Percentiles rank a stretch among this genome's conserved stretches.
These are phyloP conservation scores for Dromococcyx pavoninus DNA, from an alignment of 2,797 vertebrate genomes.

Conservation along the genomic window DNA sequence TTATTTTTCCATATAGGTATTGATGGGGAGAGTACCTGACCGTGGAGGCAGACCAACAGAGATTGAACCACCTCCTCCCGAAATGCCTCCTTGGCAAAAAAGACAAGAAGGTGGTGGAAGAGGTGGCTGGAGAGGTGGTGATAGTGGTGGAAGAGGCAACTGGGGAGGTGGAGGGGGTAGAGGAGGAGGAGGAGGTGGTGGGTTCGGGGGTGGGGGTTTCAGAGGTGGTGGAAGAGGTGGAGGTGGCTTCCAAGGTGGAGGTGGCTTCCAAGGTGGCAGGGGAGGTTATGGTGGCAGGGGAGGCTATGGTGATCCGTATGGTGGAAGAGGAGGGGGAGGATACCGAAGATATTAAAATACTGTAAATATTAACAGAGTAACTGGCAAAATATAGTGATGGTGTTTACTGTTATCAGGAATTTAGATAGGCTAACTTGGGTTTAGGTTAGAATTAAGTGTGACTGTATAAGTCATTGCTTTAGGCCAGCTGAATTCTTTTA, in stretches of 20 bases:
- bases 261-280: constrained; percentile 48
- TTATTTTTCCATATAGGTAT: constrained; percentile 76
- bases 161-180: constrained; percentile 60
- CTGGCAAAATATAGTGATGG: constrained; percentile 15
- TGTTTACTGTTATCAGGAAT: constrained; percentile 49
- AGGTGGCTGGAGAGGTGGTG: constrained; percentile 77
- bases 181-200: constrained; percentile 24
- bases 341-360: constrained; percentile 72
- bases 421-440: constrained; percentile 18
- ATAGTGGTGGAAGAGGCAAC: constrained; percentile 69
- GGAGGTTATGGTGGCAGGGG: constrained; percentile 75
- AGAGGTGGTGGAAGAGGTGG: constrained; percentile 27
- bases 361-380: constrained; percentile 1
- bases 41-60: constrained; percentile 93
- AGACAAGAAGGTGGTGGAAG: constrained; percentile 88
- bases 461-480: constrained; percentile 39
- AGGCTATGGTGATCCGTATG: constrained; percentile 75
- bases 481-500: constrained; percentile 48
- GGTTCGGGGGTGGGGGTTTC: constrained; percentile 1
- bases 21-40: constrained; percentile 96
- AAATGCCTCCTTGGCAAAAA: constrained; percentile 96
- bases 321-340: constrained; percentile 71
- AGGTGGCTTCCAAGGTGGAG: constrained; percentile 29
- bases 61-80: constrained; percentile 88
- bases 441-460: constrained; percentile 55